Base-by-base conservation (phyloP, 2,888 invertebrate genomes). In the Drosophila greeni region DNA sequence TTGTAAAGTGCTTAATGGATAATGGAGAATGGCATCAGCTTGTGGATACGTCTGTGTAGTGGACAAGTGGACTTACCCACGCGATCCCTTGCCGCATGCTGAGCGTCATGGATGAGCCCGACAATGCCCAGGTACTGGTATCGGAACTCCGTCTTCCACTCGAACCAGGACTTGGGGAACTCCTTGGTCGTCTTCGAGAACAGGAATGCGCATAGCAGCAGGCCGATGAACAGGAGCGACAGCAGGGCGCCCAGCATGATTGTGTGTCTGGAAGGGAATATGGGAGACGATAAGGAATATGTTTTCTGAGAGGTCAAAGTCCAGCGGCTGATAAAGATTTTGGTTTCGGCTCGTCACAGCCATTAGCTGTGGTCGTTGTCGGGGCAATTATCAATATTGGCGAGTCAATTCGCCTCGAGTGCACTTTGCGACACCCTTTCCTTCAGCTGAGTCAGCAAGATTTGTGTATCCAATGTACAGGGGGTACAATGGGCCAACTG, bases 1-100 rank as follows among this genome's bases (percentile, higher is more conserved):
- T 91, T 91, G 75, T 92, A 91, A 78, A 93, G 90, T 84, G 91
- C 94, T 92, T 55, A 18, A 57, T 56, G 47, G 29, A 31, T 54
- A 18, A 57, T 58, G 47, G 29, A 29, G 14, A 45, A 57, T 59
- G 45, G 6, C 64, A 62, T 54, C 24, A 24, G 8, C 26, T 20
- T 3, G 12, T 5, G 16, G 16, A 45, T 3, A 12, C 26, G 7
- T 16, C 6, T 26, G 6, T 43, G 16, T 45, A 5, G 14, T 5
- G 14, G 1, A 2, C 9, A 34, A 4, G 3, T 14, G n/a, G n/a
- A 85, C 88, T 75, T 73, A 89, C 89, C 88, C 66, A 89, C 87
- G 61, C 75, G 81, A 84, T 89, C 88, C 49, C 80, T 74, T 3
- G 74, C 65, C 45, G 82, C 75, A 29, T 85, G 73, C 4, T 69